Conservation (phyloP, 2,113 vertebrate genomes). For the Motacilla tschutschensis region DNA sequence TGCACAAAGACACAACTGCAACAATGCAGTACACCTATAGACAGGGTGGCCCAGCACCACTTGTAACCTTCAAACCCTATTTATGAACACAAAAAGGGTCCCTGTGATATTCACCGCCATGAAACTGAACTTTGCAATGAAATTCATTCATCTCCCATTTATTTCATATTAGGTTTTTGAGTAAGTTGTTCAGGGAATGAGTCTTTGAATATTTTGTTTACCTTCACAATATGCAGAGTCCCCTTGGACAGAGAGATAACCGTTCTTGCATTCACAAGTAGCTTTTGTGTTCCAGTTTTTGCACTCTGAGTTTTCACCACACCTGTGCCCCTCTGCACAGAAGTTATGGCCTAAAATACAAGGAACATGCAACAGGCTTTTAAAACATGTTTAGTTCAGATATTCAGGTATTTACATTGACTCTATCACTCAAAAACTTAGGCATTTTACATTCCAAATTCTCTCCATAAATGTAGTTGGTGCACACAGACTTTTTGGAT, state of each 20-base stretch:
- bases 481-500: neutral
- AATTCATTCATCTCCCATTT: neutral
- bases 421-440: neutral
- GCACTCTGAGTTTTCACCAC: conserved; percentile 93
- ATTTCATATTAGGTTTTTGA: neutral
- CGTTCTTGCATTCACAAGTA: conserved; percentile 89
- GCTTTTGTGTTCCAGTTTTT: conserved; percentile 91
- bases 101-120: neutral
- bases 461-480: neutral
- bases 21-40: accelerated
- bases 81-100: neutral
- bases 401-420: neutral
- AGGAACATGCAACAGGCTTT: neutral
- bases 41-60: neutral
- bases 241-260: conserved; percentile 85
- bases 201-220: conserved; percentile 56
- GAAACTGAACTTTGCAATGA: neutral
- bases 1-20: neutral
- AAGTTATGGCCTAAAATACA: conserved; percentile 89
- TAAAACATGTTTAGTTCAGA: neutral
- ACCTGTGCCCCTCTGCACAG: conserved; percentile 88
- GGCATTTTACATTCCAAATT: neutral
- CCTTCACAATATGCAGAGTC: conserved; percentile 92
- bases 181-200: neutral
- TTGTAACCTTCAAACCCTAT: neutral